Evolutionary conservation across 2,797 vertebrate genomes (phyloP), one percentile per base, ranked within the genome.

Genomic region (Rhincodon typus): DNA sequence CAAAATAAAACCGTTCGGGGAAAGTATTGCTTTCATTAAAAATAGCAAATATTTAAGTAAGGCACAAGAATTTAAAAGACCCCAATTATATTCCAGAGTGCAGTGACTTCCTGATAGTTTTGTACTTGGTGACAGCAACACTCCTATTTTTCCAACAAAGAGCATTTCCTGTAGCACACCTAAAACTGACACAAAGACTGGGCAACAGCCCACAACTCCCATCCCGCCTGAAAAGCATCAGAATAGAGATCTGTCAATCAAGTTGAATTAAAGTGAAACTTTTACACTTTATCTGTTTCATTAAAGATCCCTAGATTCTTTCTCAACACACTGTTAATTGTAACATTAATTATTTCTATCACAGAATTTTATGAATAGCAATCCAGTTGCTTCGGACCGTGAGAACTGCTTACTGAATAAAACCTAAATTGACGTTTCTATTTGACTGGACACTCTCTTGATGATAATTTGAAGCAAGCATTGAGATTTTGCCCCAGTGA

Each of bases 271-370:
- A 93, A 93, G 66, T 74, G 67, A 67, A 69, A 67, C 67, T n/a
- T 93, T 93, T 62, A 93, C 62, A 93, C 90, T 69, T 93, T 62
- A 42, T 46, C n/a, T 93, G 90, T 25, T 46, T n/a, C n/a, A 42
- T 42, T 42, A 93, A 69, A 69, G 66, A 69, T 25, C n/a, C 66
- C 66, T 93, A 38, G n/a, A 42, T 42, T 69, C 90, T 69, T 69
- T 69, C 8, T 67, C 90, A 93, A 42, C n/a, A 69, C 2, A 62
- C n/a, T 69, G 21, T 66, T 69, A 67, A 69, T 93, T 93, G 42
- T 93, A 93, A 93, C 38, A 93, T 67, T 38, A 93, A 93, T 67
- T 93, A 93, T 69, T 93, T 42, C n/a, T 69, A 69, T 25, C 90
- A 42, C 19, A 42, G 90, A 69, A 69, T 42, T 69, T 93, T 67